phyloP scores from a whole-genome alignment of 2,113 vertebrate species.

The Leiothrix lutea region DNA sequence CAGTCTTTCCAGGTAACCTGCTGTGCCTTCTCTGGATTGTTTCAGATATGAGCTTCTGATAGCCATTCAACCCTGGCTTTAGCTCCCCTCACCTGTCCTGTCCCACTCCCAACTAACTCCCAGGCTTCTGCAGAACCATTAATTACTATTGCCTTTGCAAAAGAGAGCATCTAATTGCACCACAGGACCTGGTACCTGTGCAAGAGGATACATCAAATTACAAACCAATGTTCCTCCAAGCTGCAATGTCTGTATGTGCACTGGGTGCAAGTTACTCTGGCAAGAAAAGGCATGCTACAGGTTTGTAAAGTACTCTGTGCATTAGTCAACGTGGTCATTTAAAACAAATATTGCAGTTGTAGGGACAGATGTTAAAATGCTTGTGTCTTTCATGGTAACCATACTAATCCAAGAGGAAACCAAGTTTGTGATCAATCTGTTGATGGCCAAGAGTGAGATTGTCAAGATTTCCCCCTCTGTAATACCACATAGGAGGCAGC shows the following conservation, averaged over 20 bases:
- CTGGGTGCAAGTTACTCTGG: not conserved
- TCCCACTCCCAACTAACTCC: not conserved
- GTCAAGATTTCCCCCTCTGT: not conserved
- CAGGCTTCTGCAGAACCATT: not conserved
- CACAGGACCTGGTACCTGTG: not conserved
- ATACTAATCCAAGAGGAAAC: not conserved
- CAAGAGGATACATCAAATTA: not conserved
- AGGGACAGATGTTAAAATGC: not conserved
- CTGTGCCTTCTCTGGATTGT: not conserved
- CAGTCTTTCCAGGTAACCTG: not conserved
- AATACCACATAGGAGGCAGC: not conserved
- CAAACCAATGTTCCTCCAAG: not conserved
- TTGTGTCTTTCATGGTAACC: not conserved
- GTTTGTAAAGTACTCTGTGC: not conserved
- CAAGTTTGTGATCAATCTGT: not conserved
- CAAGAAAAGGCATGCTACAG: not conserved
- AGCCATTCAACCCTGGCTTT: not conserved
- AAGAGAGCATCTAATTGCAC: conserved; percentile 1
- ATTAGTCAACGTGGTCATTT: not conserved
- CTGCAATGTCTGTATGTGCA: not conserved
- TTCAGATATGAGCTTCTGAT: conserved; percentile 1
- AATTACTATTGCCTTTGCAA: not conserved
- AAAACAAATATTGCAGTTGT: not conserved
- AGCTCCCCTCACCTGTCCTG: not conserved
- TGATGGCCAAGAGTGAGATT: not conserved